Evolutionary conservation across 64 coral and sea anemone species (phyloP).

Genomic region (Platygyra sinensis): DNA sequence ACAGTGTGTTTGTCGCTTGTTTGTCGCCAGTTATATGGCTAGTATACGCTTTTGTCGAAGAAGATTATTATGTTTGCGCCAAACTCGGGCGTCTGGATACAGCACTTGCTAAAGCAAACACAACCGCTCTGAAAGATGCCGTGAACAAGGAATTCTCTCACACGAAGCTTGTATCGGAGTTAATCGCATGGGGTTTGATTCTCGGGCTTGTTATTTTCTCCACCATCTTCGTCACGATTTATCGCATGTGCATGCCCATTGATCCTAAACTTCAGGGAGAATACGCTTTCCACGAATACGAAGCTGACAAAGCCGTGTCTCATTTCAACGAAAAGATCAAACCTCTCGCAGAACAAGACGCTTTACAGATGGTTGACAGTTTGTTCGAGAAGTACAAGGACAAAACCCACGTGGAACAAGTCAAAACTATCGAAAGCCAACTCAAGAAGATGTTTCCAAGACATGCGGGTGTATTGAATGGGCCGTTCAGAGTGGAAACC

Average conservation of each 20-base stretch:
- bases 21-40: slow-evolving; percentile 79
- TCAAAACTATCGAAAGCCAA: slow-evolving; percentile 28
- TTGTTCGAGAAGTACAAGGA: slow-evolving; percentile 78
- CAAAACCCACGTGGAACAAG: slow-evolving; percentile 5
- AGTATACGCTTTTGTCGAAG: slow-evolving; percentile 70
- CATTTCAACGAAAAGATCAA: slow-evolving; percentile 72
- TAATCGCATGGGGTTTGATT: slow-evolving; percentile 74
- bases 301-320: slow-evolving; percentile 70
- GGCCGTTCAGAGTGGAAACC: slow-evolving; percentile 30
- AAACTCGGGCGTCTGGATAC: slow-evolving; percentile 57
- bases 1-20: slow-evolving; percentile 61
- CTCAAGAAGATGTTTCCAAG: slow-evolving; percentile 58
- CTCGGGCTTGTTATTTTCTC: slow-evolving; percentile 41
- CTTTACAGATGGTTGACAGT: slow-evolving; percentile 41
- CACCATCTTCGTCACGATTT: slow-evolving; percentile 59
- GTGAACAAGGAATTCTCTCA: slow-evolving; percentile 55
- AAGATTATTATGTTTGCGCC: slow-evolving; percentile 76
- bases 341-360: slow-evolving; percentile 60
- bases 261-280: slow-evolving; percentile 48
- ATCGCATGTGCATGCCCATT: slow-evolving; percentile 38
- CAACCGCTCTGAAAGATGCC: slow-evolving; percentile 4
- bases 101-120: slow-evolving; percentile 41
- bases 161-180: slow-evolving; percentile 60
- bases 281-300: slow-evolving; percentile 58
- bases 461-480: slow-evolving; percentile 40